Evolutionary conservation across 2,113 vertebrate species (phyloP), one percentile per base, ranked within the genome.

Genomic region (Pholis gunnellus): DNA sequence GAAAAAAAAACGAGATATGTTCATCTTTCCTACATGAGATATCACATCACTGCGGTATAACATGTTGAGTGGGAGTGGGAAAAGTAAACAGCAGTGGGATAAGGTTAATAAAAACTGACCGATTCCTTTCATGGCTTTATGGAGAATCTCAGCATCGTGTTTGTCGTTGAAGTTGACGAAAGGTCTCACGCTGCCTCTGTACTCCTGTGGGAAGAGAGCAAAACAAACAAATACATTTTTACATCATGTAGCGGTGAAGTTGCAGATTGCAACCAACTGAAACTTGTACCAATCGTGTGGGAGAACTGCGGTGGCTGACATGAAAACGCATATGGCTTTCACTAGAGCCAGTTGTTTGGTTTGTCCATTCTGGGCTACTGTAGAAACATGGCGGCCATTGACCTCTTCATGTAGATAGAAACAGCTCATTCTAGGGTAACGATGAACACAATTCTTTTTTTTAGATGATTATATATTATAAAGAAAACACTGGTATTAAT

Each of bases 51-150:
- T 11, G n/a, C 42, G 40, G 48, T 2, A 2, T 48, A 17, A 17
- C 25, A 14, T 15, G 8, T 2, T 6, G 22, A 64, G 56, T 42
- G 46, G 48, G 40, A 9, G n/a, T 2, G 9, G 20, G 18, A 25
- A 27, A 25, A 17, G 11, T 18, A 40, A 42, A 69, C 18, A n/a
- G 25, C 56, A 22, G 36, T 9, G 13, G 13, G 4, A 22, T 1
- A 64, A 22, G 40, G 27, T 20, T 29, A 13, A 25, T 38, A 10
- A 59, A 6, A 57, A 87, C 93, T 90, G 91, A 99, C 98, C 98
- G 1, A 99, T 87, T 85, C 98, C 98, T 90, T 99, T 99, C 97
- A 99, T 99, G 81, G 98, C 97, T 87, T 96, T 98, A 46, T 96
- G 95, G 61, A 99, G 97, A 40, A 95, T 13, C 67, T 99, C 97